A percentile compares a stretch with the other conserved stretches of the same genome.
phyloP scores from a whole-genome alignment of 1,140 invertebrate genomes.

The Uloborus diversus region DNA sequence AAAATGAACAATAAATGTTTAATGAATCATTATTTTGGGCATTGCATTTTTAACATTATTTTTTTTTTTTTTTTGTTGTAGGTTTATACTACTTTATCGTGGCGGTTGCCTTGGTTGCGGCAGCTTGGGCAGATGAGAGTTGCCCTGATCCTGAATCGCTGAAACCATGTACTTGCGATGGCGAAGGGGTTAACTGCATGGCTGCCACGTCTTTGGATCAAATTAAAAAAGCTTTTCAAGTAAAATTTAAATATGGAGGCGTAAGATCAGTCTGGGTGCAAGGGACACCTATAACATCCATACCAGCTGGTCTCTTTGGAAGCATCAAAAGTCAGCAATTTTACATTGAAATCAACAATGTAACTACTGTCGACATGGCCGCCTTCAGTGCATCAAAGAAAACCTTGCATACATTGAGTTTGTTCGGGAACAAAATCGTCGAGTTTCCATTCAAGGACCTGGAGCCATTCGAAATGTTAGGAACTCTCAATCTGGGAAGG shows the following conservation, averaged over 20 bases:
- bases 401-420: constrained; percentile 6
- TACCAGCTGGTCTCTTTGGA: constrained; percentile 36
- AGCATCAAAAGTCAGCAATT: constrained; percentile 27
- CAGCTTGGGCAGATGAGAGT: constrained; percentile 22
- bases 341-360: constrained; percentile 37
- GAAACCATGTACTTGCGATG: constrained; percentile 49
- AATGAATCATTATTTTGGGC: too few species aligned
- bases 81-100: constrained; percentile 1
- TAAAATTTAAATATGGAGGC: constrained; percentile 27
- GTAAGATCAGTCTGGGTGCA: constrained; percentile 44
- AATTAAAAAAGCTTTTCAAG: constrained; percentile 31
- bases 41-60: too few species aligned
- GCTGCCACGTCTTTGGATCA: constrained; percentile 4
- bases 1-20: too few species aligned
- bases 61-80: too few species aligned
- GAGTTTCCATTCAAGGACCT: constrained; percentile 4
- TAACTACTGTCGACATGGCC: constrained; percentile 2
- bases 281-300: constrained; percentile 25
- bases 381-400: constrained; percentile 28
- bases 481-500: constrained; percentile 20
- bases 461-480: background rate
- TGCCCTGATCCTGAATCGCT: constrained; percentile 26
- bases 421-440: constrained; percentile 42
- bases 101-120: background rate
- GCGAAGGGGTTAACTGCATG: constrained; percentile 52